Percentiles rank a stretch among this genome's conserved stretches.
phyloP scores from a whole-genome alignment of 1,140 invertebrate genomes.

The Marisa cornuarietis region DNA sequence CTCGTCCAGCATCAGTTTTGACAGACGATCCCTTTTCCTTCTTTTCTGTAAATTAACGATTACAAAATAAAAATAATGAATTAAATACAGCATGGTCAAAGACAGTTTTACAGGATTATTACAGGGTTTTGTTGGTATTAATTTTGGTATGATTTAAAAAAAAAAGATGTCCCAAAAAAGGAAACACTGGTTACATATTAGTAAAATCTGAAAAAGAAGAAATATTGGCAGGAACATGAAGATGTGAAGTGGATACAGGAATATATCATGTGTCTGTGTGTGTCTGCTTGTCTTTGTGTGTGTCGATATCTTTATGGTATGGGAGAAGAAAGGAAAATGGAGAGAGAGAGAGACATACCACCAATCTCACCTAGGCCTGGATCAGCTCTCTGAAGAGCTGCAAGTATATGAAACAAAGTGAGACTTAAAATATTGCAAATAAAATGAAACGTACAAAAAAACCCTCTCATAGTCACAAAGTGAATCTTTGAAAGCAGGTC shows the following conservation, averaged over 20 bases:
- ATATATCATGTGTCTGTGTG: background rate
- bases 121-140: no score
- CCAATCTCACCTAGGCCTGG: no score
- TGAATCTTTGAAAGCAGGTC: no score
- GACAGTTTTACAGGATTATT: background rate
- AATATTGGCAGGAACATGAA: background rate
- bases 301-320: background rate
- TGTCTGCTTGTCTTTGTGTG: constrained; percentile 6
- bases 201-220: background rate
- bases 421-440: no score
- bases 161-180: background rate
- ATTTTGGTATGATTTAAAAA: background rate
- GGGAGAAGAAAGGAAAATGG: constrained; percentile 22
- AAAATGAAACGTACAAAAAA: no score
- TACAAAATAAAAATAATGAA: background rate
- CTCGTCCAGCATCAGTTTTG: constrained; percentile 2
- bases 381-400: background rate
- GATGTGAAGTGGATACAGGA: constrained; percentile 9
- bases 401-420: constrained; percentile 11
- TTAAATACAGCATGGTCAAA: no score
- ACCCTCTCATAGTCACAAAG: no score
- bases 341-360: constrained; percentile 12
- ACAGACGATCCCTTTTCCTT: constrained; percentile 13
- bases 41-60: background rate
- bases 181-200: background rate